Evolutionary conservation across 2,888 invertebrate genomes (phyloP).

Genomic region (Lapara coniferarum): DNA sequence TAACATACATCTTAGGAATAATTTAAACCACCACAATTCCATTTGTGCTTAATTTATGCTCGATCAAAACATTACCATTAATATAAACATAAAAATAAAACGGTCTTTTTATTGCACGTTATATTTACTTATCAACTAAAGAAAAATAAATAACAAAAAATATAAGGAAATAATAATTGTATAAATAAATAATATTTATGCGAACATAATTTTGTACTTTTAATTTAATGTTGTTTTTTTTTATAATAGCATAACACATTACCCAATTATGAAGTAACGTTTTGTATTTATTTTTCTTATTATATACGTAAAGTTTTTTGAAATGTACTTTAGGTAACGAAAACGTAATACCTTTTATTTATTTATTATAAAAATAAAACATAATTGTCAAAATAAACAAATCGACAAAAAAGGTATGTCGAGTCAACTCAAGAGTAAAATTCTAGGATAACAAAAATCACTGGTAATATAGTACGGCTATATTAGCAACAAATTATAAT

Average conservation of each 20-base stretch:
- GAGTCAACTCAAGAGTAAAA: not conserved
- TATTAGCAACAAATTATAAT: not conserved
- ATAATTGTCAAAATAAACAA: too few species aligned
- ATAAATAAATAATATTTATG: slow-evolving; percentile 6
- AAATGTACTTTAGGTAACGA: too few species aligned
- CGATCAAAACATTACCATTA: not conserved
- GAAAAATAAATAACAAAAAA: slow-evolving; percentile 21
- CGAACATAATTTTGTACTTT: not conserved
- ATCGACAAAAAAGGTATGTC: too few species aligned
- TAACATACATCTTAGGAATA: too few species aligned
- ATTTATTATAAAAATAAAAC: too few species aligned
- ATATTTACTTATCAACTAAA: slow-evolving; percentile 26
- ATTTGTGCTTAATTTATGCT: not conserved
- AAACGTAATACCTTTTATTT: too few species aligned
- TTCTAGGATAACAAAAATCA: not conserved
- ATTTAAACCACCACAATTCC: not conserved
- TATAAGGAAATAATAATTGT: not conserved
- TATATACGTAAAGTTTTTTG: too few species aligned
- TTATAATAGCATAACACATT: too few species aligned
- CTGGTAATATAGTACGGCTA: not conserved
- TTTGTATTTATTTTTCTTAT: too few species aligned
- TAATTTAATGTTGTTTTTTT: too few species aligned
- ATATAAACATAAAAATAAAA: slow-evolving; percentile 6
- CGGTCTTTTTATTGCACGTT: slow-evolving; percentile 18
- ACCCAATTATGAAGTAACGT: too few species aligned